Percentiles rank a stretch among this genome's conserved stretches.
Evolutionary conservation across 2,113 vertebrate species (phyloP).

Genomic region (Hypomesus transpacificus): DNA sequence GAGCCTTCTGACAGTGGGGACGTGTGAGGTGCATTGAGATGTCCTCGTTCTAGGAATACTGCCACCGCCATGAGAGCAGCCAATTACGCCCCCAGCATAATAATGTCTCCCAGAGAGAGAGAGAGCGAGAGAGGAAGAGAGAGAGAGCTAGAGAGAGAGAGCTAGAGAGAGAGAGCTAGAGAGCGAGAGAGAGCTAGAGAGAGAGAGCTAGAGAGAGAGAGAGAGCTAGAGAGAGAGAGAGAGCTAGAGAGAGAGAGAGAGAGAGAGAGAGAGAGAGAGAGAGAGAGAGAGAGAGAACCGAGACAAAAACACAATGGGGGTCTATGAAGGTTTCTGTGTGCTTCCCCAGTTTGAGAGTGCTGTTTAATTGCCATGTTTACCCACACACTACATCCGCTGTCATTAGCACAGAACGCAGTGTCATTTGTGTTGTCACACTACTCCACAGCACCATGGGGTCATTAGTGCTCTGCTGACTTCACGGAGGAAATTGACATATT

Average conservation of each 20-base stretch:
- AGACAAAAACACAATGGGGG: constrained; percentile 71
- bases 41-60: constrained; percentile 88
- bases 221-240: not conserved
- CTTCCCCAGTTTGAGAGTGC: constrained; percentile 67
- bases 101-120: constrained; percentile 55
- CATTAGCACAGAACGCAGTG: constrained; percentile 76
- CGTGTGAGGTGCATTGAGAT: constrained; percentile 90
- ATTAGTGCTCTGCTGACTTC: constrained; percentile 72
- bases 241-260: constrained; percentile 12
- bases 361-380: constrained; percentile 79
- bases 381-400: constrained; percentile 72
- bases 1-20: constrained; percentile 87
- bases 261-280: not conserved
- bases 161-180: constrained; percentile 19
- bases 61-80: constrained; percentile 70
- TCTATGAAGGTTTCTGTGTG: constrained; percentile 65
- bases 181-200: constrained; percentile 19
- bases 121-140: constrained; percentile 8
- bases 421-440: constrained; percentile 75
- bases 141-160: constrained; percentile 29
- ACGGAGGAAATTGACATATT: constrained; percentile 71
- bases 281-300: constrained; percentile 35
- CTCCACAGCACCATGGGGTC: constrained; percentile 69
- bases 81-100: constrained; percentile 80
- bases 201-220: constrained; percentile 25